A percentile compares a stretch with the other conserved stretches of the same genome.
phyloP scores from a whole-genome alignment of 2,888 invertebrate species.

The Plebejus anna region DNA sequence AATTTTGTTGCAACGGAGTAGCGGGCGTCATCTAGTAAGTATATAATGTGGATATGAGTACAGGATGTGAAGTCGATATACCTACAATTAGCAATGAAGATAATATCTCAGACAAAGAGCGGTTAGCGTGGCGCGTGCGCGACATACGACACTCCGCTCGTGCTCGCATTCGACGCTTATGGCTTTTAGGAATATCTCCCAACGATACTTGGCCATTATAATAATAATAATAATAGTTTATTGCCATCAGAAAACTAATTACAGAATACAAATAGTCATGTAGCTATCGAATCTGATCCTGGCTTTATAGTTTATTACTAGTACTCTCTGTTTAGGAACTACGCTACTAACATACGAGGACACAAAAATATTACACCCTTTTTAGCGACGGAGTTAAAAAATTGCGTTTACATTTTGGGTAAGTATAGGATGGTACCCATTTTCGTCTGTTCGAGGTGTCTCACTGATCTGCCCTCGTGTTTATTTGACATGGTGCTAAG shows the following conservation, averaged over 20 bases:
- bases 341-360: too few relatives aligned
- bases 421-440: too few relatives aligned
- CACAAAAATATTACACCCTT: too few relatives aligned
- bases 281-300: too few relatives aligned
- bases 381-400: too few relatives aligned
- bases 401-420: too few relatives aligned
- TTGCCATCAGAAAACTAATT: too few relatives aligned
- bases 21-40: not conserved
- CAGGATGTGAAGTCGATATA: constrained; percentile 45
- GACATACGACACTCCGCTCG: constrained; percentile 37
- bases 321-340: too few relatives aligned
- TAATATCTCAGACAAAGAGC: constrained; percentile 43
- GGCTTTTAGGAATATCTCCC: constrained; percentile 21
- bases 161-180: constrained; percentile 16
- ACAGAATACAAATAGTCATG: not conserved
- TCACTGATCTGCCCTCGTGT: not conserved
- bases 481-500: not conserved
- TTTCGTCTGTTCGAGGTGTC: not conserved
- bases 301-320: too few relatives aligned
- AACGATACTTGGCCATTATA: not conserved
- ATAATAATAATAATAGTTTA: too few relatives aligned
- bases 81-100: constrained; percentile 33
- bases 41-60: constrained; percentile 16
- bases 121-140: constrained; percentile 53
- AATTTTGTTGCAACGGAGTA: too few relatives aligned